phyloP scores from a whole-genome alignment of 2,113 vertebrate species.

The Gallinago media region DNA sequence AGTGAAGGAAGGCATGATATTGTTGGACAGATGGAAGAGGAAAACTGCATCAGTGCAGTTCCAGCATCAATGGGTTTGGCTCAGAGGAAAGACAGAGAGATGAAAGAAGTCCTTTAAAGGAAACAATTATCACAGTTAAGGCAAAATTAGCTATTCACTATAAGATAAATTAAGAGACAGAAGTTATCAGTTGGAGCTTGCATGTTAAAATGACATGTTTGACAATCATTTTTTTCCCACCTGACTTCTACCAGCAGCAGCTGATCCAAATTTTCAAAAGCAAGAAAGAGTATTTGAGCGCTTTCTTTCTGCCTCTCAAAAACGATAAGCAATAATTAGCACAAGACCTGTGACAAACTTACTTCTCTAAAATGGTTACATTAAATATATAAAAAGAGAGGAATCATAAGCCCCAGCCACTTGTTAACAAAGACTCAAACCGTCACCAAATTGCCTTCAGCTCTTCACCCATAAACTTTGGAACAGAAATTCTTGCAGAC shows the following conservation, averaged over 20 bases:
- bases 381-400: neutral
- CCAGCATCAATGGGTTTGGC: neutral
- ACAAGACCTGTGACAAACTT: neutral
- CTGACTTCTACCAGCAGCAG: neutral
- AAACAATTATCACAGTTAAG: neutral
- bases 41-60: neutral
- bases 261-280: neutral
- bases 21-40: neutral
- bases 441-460: neutral
- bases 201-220: neutral
- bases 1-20: neutral
- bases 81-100: neutral
- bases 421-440: neutral
- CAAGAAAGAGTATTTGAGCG: neutral
- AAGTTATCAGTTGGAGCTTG: neutral
- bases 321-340: neutral
- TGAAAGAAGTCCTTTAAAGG: slow-evolving; percentile 26
- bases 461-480: neutral
- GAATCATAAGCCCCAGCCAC: neutral
- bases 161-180: neutral
- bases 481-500: neutral
- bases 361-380: neutral
- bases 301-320: neutral
- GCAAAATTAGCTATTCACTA: neutral
- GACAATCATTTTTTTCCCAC: neutral